Base-by-base conservation (phyloP, 92 coral and sea anemone genomes). In the Phenganax subtilis region DNA sequence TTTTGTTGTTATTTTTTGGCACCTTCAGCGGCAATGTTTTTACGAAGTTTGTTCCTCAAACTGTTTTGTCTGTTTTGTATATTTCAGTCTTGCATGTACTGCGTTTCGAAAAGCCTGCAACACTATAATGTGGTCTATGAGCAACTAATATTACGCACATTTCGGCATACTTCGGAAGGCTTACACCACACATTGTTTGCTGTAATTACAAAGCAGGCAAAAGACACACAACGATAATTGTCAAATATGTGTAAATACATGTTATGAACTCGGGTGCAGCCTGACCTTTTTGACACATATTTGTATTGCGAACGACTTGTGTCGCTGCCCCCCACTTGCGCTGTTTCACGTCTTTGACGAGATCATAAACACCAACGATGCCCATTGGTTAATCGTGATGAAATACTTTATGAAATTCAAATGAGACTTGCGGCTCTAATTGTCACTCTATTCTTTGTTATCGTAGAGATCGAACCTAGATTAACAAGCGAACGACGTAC, bases 331-430 rank as follows among this genome's bases (percentile, higher is more conserved):
- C 81, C 54, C 51, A 27, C 81, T 31, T 55, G 3, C 54, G 54
- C 51, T 47, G 30, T 54, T 75, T 57, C 60, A 60, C 28, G 69
- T 76, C 54, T 54, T 64, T 56, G 54, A 76, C 81, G 56, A 52
- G 81, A 54, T 76, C 70, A 76, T 37, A 75, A 76, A 76, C 81
- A 76, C 69, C 69, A 58, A 76, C 53, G 70, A 64, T 47, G 54
- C 52, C 44, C 28, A 76, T 76, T 76, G 81, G 81, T 55, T 59
- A 64, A 76, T 30, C 69, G 51, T 1, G n/a, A 59, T 76, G 31
- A 54, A n/a, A 16, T 17, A 54, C 55, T 76, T 76, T 76, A 76
- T 76, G 81, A 76, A 76, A 76, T 76, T 76, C 81, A 76, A 76
- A 76, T 76, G 81, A 76, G 47, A 30, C 81, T 76, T 76, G 73